Evolutionary conservation across 2,888 invertebrate genomes (phyloP), one percentile per base, ranked within the genome.

Genomic region (Uloborus plumipes): DNA sequence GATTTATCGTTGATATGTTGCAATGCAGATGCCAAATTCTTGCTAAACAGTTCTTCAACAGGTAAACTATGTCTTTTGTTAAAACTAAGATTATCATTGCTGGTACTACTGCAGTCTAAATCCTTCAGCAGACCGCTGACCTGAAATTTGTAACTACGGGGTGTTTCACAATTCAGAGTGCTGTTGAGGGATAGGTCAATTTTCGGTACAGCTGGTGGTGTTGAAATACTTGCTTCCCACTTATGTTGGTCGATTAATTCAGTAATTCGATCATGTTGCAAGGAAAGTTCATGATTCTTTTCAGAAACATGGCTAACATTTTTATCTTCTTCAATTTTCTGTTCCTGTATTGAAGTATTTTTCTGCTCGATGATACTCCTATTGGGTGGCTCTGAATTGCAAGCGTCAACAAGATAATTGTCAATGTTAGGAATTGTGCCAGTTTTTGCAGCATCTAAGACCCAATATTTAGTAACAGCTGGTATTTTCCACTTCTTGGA

Each of bases 401-500:
- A 49, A 59, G 50, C 59, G 39, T 84, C 88, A 55, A 88, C 87
- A 1, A 86, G 58, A 85, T 86, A 89, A 15, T 86, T 73, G 0
- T 87, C 86, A 70, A 88, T 91, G 49, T 91, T 88, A 1, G 93
- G 90, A 59, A 91, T 89, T 16, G 88, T 87, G 0, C 93, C 93
- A 0, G 89, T 88, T 61, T 88, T 87, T 16, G 92, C 93, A 88
- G 95, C 95, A 39, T 91, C 91, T 62, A 94, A 87, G 67, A 97
- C 88, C 97, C 97, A 97, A 14, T 92, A 90, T 14, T 93, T 93
- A 0, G 89, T 92, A 0, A 97, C 93, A 0, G 94, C 94, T 0
- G 96, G 96, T 78, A 95, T 90, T 15, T 92, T 92, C 98, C 97
- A 98, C 88, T 94, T 95, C 0, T 95, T 94, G 0, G 96, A 96